Conservation (phyloP, 2,113 vertebrate genomes). For the Tangachromis dhanisi region DNA sequence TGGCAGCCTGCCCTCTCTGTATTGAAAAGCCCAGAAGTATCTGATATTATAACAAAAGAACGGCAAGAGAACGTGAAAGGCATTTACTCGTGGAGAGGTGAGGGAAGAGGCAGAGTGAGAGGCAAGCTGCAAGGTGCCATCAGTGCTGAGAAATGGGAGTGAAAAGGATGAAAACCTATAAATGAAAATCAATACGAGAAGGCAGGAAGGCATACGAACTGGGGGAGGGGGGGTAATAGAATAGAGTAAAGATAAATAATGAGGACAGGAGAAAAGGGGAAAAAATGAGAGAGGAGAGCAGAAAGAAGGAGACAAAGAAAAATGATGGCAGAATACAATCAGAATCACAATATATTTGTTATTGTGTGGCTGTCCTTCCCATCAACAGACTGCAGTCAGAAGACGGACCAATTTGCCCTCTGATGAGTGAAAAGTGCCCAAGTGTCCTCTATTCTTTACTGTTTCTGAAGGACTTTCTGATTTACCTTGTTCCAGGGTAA, state of each 20-base stretch:
- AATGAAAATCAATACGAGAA: conserved; percentile 79
- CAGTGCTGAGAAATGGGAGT: conserved; percentile 70
- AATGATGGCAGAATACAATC: conserved; percentile 59
- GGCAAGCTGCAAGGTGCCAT: conserved; percentile 63
- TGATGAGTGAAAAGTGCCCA: conserved; percentile 9
- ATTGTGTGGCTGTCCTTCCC: conserved; percentile 49
- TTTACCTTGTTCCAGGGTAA: not conserved
- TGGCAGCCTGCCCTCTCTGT: conserved; percentile 1
- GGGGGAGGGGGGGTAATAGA: conserved; percentile 58
- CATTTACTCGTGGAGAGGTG: conserved; percentile 38
- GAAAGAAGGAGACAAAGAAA: conserved; percentile 62
- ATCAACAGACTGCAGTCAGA: conserved; percentile 24
- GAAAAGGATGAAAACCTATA: conserved; percentile 78
- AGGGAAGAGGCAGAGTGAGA: conserved; percentile 51
- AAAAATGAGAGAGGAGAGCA: conserved; percentile 55
- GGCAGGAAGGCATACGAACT: conserved; percentile 70
- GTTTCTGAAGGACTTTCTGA: not conserved
- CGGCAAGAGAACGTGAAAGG: conserved; percentile 31
- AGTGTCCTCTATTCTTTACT: not conserved
- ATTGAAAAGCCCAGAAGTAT: conserved; percentile 23
- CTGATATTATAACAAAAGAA: conserved; percentile 53
- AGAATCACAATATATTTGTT: conserved; percentile 57
- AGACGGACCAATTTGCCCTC: conserved; percentile 13
- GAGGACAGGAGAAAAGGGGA: conserved; percentile 59
- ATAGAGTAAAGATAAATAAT: conserved; percentile 75